Base-by-base conservation (phyloP, 2,888 invertebrate species). In the Phymatocera aterrima region DNA sequence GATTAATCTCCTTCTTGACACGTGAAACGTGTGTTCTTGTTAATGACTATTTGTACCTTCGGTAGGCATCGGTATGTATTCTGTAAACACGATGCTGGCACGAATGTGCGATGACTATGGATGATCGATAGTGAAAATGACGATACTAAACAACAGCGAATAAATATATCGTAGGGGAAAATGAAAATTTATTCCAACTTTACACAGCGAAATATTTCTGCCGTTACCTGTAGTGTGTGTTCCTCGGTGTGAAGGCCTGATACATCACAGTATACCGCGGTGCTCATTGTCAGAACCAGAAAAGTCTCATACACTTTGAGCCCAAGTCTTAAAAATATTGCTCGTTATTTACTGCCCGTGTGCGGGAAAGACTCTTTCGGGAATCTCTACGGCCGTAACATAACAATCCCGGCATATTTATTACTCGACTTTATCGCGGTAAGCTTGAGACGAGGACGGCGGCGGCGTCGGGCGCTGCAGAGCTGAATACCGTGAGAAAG, bases 341-440 rank as follows among this genome's bases (percentile, higher is more conserved):
- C 61, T 64, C 18, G 18, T 64, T 31, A 64, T 64, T 64, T 64
- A 64, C 61, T 57, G 5, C 57, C 24, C 37, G 15, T 37, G 37
- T 8, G 28, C 21, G 24, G 61, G 37, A 57, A 57, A 57, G 24
- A 46, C 68, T 46, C n/a, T 68, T 46, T 46, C 12, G 15, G 43
- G 24, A 46, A 68, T 46, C 43, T 43, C 46, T 68, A 68, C 43
- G 46, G 24, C 15, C 34, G 65, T 31, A 65, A 34, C 64, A 43
- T 48, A 48, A 68, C 57, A 65, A 60, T 79, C 70, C 4, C 40
- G 74, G 72, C 34, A 77, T 81, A 82, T 83, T 82, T 82, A 82
- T 82, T 80, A 64, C 79, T 79, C 80, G 78, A 79, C 79, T 82
- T 81, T 78, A 80, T 81, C 82, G 79, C 75, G 10, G 46, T n/a